A percentile compares a stretch with the other conserved stretches of the same genome.
Evolutionary conservation across 2,113 vertebrate species (phyloP).

Genomic region (Tachuris rubrigastra): DNA sequence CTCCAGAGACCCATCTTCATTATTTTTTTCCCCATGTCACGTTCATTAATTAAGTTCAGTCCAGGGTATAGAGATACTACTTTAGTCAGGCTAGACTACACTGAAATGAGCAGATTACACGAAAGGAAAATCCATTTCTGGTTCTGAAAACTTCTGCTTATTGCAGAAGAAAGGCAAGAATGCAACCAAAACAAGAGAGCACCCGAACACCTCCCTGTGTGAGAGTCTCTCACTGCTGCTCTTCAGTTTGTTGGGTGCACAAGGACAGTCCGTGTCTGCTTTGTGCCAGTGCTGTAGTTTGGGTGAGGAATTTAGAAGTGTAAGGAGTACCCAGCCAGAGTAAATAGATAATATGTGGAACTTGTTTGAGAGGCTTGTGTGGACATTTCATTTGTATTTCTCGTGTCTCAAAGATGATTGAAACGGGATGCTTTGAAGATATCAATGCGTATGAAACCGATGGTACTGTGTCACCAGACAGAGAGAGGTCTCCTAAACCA

Average conservation of each 20-base stretch:
- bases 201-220: not conserved
- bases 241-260: not conserved
- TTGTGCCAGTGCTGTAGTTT: not conserved
- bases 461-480: conserved; percentile 70
- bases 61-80: not conserved
- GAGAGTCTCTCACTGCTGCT: not conserved
- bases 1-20: not conserved
- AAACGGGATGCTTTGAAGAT: conserved; percentile 92
- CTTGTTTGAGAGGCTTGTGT: not conserved
- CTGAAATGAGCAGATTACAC: not conserved
- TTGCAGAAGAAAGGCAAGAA: not conserved
- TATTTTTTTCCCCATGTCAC: not conserved
- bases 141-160: not conserved
- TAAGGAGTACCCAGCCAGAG: not conserved
- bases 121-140: not conserved
- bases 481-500: conserved; percentile 76
- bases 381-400: not conserved
- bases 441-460: conserved; percentile 82
- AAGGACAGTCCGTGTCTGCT: not conserved
- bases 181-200: not conserved
- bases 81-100: not conserved
- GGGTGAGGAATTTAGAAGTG: not conserved
- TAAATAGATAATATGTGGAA: not conserved
- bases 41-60: not conserved
- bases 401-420: conserved; percentile 83